phyloP scores from a whole-genome alignment of 1,140 invertebrate species.

The Eupristina koningsbergeri region DNA sequence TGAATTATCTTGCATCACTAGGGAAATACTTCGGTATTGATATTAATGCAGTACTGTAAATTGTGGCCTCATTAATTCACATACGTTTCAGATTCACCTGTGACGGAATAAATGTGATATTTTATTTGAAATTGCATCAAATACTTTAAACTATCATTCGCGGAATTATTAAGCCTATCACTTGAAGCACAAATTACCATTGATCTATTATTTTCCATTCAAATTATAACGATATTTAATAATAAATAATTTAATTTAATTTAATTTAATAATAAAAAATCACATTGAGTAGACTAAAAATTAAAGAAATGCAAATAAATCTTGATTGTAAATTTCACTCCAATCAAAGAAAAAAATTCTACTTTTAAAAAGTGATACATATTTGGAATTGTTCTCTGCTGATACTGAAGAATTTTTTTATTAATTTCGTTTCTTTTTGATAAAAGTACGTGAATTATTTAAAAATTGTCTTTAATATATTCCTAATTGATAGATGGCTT shows the following conservation, averaged over 20 bases:
- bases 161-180: too few relatives aligned
- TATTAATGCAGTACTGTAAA: background rate
- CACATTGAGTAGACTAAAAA: background rate
- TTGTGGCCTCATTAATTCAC: background rate
- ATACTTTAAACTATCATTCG: too few relatives aligned
- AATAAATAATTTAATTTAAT: too few relatives aligned
- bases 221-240: too few relatives aligned
- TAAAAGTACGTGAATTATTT: background rate
- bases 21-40: background rate
- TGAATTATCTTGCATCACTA: background rate
- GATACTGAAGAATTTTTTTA: background rate
- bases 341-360: background rate
- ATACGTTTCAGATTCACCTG: background rate
- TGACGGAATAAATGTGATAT: background rate
- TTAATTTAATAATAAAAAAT: too few relatives aligned
- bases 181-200: too few relatives aligned
- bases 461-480: background rate
- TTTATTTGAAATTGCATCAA: background rate
- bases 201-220: too few relatives aligned
- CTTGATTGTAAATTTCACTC: background rate
- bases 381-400: background rate
- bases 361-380: background rate
- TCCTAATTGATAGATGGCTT: background rate
- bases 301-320: too few relatives aligned
- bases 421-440: background rate